These are phyloP conservation scores for Protobothrops flavoviridis DNA, from an alignment of 2,113 vertebrate genomes.

Conservation along the genomic window DNA sequence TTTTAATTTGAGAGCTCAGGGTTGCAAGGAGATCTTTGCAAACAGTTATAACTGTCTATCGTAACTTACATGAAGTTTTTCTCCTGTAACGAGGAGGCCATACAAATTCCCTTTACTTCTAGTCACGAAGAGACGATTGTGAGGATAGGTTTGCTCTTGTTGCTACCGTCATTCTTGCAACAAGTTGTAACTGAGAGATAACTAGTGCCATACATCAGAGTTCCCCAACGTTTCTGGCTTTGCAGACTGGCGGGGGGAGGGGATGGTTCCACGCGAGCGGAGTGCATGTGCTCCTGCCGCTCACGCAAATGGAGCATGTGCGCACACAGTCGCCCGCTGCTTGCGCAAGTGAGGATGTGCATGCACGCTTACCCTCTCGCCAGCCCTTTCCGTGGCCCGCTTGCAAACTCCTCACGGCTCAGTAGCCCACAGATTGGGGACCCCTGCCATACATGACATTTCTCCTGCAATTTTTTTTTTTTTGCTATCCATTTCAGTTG, in stretches of 20 bases:
- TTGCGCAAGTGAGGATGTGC: neutral
- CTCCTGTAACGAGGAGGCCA: neutral
- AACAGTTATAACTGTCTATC: neutral
- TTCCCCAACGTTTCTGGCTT: too few species aligned
- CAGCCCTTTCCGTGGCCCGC: too few species aligned
- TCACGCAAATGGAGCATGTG: too few species aligned
- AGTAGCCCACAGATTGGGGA: too few species aligned
- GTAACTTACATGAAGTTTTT: neutral
- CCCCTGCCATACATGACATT: neutral
- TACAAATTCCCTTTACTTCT: neutral
- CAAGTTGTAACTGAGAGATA: neutral
- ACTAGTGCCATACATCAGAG: neutral
- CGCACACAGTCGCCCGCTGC: too few species aligned
- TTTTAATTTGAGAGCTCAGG: neutral
- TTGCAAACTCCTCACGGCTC: too few species aligned
- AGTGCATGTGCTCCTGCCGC: accelerated
- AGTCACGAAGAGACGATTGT: neutral
- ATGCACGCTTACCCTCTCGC: accelerated
- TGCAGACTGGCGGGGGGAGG: too few species aligned
- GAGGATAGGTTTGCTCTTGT: neutral
- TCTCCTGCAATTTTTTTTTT: neutral
- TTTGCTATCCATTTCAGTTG: neutral
- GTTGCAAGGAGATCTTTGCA: neutral
- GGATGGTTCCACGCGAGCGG: too few species aligned
- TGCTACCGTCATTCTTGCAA: neutral